Evolutionary conservation across 2,113 vertebrate species (phyloP).

Genomic region (Saguinus imperator): DNA sequence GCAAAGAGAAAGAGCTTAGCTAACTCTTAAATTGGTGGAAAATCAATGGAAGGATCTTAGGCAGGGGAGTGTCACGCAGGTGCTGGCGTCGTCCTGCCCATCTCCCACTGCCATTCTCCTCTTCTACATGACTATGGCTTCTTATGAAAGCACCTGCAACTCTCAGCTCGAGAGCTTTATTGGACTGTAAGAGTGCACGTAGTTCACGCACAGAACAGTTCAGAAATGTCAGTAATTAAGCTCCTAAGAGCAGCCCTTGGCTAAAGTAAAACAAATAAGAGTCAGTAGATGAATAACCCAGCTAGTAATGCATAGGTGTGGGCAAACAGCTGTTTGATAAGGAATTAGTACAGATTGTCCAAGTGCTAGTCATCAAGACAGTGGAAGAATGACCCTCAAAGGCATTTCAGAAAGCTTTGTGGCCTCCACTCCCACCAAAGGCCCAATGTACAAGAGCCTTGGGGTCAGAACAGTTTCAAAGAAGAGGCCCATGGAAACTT

Average conservation of each 20-base stretch:
- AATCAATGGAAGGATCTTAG: not conserved
- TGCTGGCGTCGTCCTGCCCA: not conserved
- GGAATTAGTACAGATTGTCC: not conserved
- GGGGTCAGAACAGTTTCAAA: not conserved
- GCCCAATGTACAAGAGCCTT: not conserved
- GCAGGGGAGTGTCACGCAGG: not conserved
- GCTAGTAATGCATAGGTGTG: not conserved
- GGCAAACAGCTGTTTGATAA: not conserved
- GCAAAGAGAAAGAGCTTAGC: not conserved
- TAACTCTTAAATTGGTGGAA: not conserved
- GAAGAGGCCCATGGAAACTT: not conserved
- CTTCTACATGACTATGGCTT: not conserved
- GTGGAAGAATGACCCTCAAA: not conserved
- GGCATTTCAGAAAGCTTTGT: not conserved
- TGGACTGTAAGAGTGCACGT: not conserved
- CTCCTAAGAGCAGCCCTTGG: not conserved
- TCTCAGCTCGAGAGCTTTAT: not conserved
- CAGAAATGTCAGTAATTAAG: not conserved
- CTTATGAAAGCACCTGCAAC: not conserved
- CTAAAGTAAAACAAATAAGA: not conserved
- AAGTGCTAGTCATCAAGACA: too few relatives aligned
- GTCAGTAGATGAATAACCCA: not conserved
- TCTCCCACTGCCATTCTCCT: not conserved
- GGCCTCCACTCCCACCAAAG: not conserved
- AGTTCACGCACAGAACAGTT: not conserved